Percentiles rank a stretch among this genome's conserved stretches.
Evolutionary conservation across 1,140 invertebrate genomes (phyloP).

Genomic region (Calliopsis andreniformis): DNA sequence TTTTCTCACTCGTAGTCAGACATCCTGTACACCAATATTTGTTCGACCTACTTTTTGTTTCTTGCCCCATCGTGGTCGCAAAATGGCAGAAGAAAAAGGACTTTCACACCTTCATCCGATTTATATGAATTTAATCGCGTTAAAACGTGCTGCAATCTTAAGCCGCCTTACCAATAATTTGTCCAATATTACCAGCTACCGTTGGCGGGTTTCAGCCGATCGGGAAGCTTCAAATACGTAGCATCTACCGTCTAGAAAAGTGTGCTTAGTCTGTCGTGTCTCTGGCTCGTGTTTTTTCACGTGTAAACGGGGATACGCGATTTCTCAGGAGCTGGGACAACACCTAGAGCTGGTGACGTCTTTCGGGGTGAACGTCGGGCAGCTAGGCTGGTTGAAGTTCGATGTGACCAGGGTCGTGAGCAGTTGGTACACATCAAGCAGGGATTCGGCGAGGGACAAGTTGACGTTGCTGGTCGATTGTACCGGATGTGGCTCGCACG

Average conservation of each 20-base stretch:
- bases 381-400: constrained; percentile 92
- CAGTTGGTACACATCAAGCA: constrained; percentile 85
- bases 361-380: constrained; percentile 85
- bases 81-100: neutral
- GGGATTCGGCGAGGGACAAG: constrained; percentile 82
- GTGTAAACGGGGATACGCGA: neutral
- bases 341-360: constrained; percentile 86
- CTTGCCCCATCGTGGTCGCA: too few relatives aligned
- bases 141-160: constrained; percentile 43
- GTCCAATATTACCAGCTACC: constrained; percentile 36
- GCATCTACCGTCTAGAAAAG: neutral
- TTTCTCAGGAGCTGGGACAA: constrained; percentile 75
- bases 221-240: constrained; percentile 31
- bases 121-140: constrained; percentile 41
- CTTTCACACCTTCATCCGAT: constrained; percentile 29
- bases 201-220: constrained; percentile 49
- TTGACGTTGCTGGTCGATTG: constrained; percentile 92
- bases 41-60: too few relatives aligned
- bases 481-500: constrained; percentile 89
- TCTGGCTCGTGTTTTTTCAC: neutral
- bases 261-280: neutral
- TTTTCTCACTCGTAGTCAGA: too few relatives aligned
- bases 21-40: too few relatives aligned
- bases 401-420: constrained; percentile 90
- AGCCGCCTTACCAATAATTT: constrained; percentile 43